Evolutionary conservation across 2,797 vertebrate genomes (phyloP), one percentile per base, ranked within the genome.

Genomic region (Acipenser ruthenus): DNA sequence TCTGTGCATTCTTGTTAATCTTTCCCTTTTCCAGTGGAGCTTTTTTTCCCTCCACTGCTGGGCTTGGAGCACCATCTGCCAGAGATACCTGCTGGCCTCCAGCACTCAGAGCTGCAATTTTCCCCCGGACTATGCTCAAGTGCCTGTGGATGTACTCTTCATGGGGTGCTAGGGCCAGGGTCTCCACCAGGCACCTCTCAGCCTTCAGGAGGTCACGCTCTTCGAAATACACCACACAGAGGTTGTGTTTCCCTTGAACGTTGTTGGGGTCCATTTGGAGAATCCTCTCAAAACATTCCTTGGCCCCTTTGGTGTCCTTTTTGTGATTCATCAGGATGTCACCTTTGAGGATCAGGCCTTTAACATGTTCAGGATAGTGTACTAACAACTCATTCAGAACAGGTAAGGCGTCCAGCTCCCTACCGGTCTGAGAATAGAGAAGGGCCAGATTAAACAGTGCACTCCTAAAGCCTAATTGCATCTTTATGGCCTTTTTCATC

Each of bases 281-380:
- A 74, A 99, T 98, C 68, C 86, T 92, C 80, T 98, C 86, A 70
- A 99, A 99, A 82, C 95, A 98, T 50, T 66, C 79, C 67, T 95
- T 96, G 10, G 96, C 97, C 4, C 96, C 96, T 1, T 9, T 69
- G 0, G 95, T 96, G 87, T 99, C 96, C 76, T 96, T 98, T 73
- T 91, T 94, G 73, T 98, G 96, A 85, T 99, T 99, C 97, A 99
- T 98, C 65, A 99, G 89, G 78, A 99, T 98, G 82, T 99, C 97
- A 2, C 96, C 97, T 77, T 98, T 98, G 68, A 99, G 88, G 81
- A 99, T 98, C 1, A 99, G 90, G 62, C 94, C 97, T 80, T 99
- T 99, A 71, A 93, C 90, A 77, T 99, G 97, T 78, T 96, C 93
- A 1, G 97, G 96, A 69, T 97, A 94, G 75, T 95, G 84, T 7